Base-by-base conservation (phyloP, 2,888 invertebrate species). In the Tribolium freemani region DNA sequence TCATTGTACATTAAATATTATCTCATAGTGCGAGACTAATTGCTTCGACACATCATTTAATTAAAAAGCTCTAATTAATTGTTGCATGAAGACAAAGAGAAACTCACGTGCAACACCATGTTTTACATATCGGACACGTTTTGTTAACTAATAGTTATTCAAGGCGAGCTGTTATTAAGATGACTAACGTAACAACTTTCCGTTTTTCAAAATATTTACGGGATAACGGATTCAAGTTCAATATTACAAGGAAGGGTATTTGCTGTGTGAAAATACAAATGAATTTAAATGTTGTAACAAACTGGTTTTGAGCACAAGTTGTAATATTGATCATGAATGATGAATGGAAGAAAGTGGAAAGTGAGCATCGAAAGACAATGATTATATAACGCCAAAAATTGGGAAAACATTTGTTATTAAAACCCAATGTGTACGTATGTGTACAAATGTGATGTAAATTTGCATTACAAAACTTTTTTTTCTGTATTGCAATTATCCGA, bases 111-210 rank as follows among this genome's bases (percentile, higher is more conserved):
- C 64, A 54, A 31, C 64, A 8, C 53, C 64, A 64, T 64, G 64
- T 54, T 64, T 64, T 64, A 54, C 64, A 64, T 64, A 63, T 63
- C 20, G 20, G 16, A 45, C 63, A 63, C 67, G 67, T 56, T 68
- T 67, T 56, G 26, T 51, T 38, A 68, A 48, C 50, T 68, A 57
- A 68, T 50, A 58, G 21, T n/a, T 31, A 68, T 57, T 68, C 68
- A 68, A 68, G 68, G 68, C 57, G 21, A 68, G 20, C 50, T 1
- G 10, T 50, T 11, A 48, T 56, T 56, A 26, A 68, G 56, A 68
- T 58, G 57, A 68, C 68, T 16, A 68, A 57, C 50, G 50, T 20
- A 58, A 58, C 68, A 58, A 68, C 68, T 68, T 68, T 68, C 68
- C 9, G 51, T 67, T 68, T 68, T 38, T 64, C 64, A 50, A 64